Evolutionary conservation across 2,888 invertebrate genomes (phyloP).

Genomic region (Nephrocerus scutellatus): DNA sequence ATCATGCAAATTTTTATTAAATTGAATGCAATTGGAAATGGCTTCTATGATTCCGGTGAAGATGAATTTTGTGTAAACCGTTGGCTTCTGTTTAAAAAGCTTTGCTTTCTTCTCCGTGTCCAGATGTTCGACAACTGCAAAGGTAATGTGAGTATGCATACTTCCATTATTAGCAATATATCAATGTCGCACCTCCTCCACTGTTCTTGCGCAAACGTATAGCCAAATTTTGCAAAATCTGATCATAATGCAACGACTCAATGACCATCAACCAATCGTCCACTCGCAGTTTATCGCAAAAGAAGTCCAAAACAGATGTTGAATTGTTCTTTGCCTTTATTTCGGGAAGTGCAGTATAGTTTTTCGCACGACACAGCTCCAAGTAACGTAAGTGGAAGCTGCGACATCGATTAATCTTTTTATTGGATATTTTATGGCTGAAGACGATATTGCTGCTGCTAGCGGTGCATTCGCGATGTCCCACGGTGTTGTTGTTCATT

Average conservation of each 20-base stretch:
- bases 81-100: constrained; percentile 56
- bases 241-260: constrained; percentile 64
- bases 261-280: constrained; percentile 70
- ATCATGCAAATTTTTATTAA: constrained; percentile 56
- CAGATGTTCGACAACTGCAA: constrained; percentile 41
- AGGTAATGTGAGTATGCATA: no score
- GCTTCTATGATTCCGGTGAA: constrained; percentile 61
- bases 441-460: no score
- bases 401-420: constrained; percentile 39
- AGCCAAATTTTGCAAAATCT: constrained; percentile 61
- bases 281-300: constrained; percentile 66
- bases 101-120: constrained; percentile 57
- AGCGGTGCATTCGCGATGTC: no score
- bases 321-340: constrained; percentile 43
- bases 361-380: constrained; percentile 43
- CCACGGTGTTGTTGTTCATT: no score
- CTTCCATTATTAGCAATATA: no score
- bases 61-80: constrained; percentile 64
- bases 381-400: constrained; percentile 46
- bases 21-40: constrained; percentile 55
- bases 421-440: no score
- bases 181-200: constrained; percentile 36
- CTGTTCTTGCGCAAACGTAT: constrained; percentile 55
- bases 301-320: constrained; percentile 58
- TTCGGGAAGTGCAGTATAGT: constrained; percentile 36